A percentile compares a stretch with the other conserved stretches of the same genome.
Evolutionary conservation across 1,140 invertebrate species (phyloP).

Genomic region (Drosophila ironensis): DNA sequence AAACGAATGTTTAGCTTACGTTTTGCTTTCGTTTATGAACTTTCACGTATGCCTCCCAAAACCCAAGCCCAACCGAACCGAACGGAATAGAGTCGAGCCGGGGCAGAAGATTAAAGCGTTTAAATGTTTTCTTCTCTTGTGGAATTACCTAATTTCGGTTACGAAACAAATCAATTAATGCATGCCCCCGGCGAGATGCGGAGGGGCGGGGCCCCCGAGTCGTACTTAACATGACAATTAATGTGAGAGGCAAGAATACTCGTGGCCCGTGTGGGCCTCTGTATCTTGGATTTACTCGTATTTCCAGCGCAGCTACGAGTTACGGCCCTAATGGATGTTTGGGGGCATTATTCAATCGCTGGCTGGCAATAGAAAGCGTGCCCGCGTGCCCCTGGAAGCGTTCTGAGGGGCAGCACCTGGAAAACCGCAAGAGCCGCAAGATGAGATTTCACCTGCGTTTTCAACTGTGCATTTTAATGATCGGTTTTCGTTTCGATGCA

Average conservation of each 20-base stretch:
- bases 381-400: slow-evolving; percentile 21
- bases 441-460: slow-evolving; percentile 50
- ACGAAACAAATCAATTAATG: slow-evolving; percentile 79
- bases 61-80: slow-evolving; percentile 27
- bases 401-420: slow-evolving; percentile 14
- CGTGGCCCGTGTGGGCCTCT: no score
- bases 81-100: slow-evolving; percentile 14
- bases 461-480: slow-evolving; percentile 50
- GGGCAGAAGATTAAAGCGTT: slow-evolving; percentile 60
- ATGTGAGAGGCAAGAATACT: no score
- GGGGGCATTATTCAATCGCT: slow-evolving; percentile 32
- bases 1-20: slow-evolving; percentile 48
- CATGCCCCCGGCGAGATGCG: slow-evolving; percentile 29
- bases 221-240: no score
- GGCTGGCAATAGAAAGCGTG: slow-evolving; percentile 23
- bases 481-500: slow-evolving; percentile 43
- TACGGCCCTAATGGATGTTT: slow-evolving; percentile 30
- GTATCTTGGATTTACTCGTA: not conserved
- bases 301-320: not conserved
- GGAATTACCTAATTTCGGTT: slow-evolving; percentile 75
- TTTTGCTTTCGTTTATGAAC: slow-evolving; percentile 76
- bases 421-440: slow-evolving; percentile 26
- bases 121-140: slow-evolving; percentile 56
- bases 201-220: not conserved
- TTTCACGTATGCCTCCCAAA: slow-evolving; percentile 66